Conservation (phyloP, 2,113 vertebrate species). For the Carassius auratus region DNA sequence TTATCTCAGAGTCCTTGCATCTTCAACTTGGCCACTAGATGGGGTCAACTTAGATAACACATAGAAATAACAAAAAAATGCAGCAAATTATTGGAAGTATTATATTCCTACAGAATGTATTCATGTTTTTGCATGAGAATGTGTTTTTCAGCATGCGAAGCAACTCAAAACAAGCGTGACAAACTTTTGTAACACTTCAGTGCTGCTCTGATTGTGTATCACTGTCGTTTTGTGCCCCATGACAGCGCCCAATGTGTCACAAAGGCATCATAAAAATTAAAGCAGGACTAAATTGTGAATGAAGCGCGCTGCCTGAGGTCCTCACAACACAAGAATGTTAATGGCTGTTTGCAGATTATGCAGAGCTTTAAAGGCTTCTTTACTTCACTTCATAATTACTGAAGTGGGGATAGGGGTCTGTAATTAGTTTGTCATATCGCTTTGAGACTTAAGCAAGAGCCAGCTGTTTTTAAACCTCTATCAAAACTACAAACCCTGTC, state of each 20-base stretch:
- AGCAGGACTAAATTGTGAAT: constrained; percentile 26
- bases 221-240: background rate
- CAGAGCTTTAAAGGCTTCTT: background rate
- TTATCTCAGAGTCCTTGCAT: too few relatives aligned
- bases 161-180: background rate
- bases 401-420: background rate
- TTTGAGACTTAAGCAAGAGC: background rate
- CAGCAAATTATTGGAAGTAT: too few relatives aligned
- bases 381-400: background rate
- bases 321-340: constrained; percentile 37
- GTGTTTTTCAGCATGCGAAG: background rate
- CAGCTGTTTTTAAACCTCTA: background rate
- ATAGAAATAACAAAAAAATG: too few relatives aligned
- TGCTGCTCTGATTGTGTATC: background rate
- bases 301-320: constrained; percentile 18
- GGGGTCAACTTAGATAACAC: too few relatives aligned
- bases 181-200: background rate
- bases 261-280: constrained; percentile 10
- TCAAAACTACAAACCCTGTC: background rate
- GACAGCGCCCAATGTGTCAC: background rate
- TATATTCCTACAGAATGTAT: background rate
- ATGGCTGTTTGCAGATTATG: constrained; percentile 1
- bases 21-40: too few relatives aligned
- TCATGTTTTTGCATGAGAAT: background rate
- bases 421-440: background rate